Evolutionary conservation across 1,140 invertebrate species (phyloP), one percentile per base, ranked within the genome.

Genomic region (Leptinotarsa undecemlineata): DNA sequence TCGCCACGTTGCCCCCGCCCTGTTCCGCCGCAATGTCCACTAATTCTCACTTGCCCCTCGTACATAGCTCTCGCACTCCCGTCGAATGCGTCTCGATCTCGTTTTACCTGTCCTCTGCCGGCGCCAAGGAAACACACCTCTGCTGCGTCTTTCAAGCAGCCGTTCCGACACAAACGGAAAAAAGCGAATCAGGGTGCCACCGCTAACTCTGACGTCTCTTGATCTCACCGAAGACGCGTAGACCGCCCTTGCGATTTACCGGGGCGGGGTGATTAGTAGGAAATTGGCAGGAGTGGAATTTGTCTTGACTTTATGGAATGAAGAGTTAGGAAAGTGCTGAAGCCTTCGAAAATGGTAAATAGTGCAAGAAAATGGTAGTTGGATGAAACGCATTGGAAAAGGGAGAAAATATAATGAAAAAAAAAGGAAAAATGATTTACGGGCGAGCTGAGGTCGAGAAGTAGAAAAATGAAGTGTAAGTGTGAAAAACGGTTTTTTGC

Each of bases 71-170:
- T 19, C 51, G 51, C 15, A 17, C 51, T 57, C 51, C n/a, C 51
- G 17, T 17, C n/a, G 51, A 57, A 17, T 19, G 17, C 51, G 51
- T 57, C 51, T 57, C 51, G 51, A 57, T 66, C 42, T 48, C 33
- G 67, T 68, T 20, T 33, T 48, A 68, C 67, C 67, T 68, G 26
- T 47, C 67, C 17, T 68, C 15, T n/a, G 17, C 14, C 67, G 67
- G 67, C 67, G 67, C 67, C 67, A 68, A 14, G 33, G 17, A 48
- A 68, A 68, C 67, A 68, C 67, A 68, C 67, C 67, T 68, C 67
- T 48, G 47, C 67, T 48, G 19, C 67, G 26, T 33, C 67, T 68
- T 48, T 68, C 26, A 57, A 4, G 26, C 63, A 11, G 26, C 63
- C 63, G 63, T 21, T 21, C n/a, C 63, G 63, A 21, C n/a, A n/a